Evolutionary conservation across 1,140 invertebrate genomes (phyloP), one percentile per base, ranked within the genome.

Genomic region (Drosophila hydei): DNA sequence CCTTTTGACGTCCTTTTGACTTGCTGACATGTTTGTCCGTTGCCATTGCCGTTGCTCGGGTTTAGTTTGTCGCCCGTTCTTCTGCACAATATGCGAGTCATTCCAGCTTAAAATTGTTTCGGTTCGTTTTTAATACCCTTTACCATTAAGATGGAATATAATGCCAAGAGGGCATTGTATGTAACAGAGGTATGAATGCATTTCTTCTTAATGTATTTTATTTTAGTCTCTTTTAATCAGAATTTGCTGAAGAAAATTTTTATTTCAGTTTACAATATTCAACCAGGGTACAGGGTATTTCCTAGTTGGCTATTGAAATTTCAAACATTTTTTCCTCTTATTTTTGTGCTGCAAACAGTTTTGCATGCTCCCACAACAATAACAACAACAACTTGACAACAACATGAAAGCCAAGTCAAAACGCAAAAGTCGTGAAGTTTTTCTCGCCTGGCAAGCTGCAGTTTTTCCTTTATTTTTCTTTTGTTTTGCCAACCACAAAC

Each of bases 351-450:
- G 16, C n/a, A 19, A 33, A 40, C 67, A 48, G 59, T 70, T 59
- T 63, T 63, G 59, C 65, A 54, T 69, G 42, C 48, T 19, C 16
- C 40, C 19, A 52, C 14, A 47, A 16, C 14, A 65, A 25, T 21
- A 52, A 33, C 19, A 40, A 18, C n/a, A 51, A 12, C 14, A 61
- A 14, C 43, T 12, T 9, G 21, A 23, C 43, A 21, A 45, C 14
- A 11, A 45, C 47, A 61, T 50, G 36, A 51, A 51, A 56, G 19
- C 50, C 51, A 70, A 58, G 61, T 64, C 68, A 58, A 58, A 63
- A 58, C 25, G 27, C 51, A 65, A 45, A 58, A 71, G 61, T 71
- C 68, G 36, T 65, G 55, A 56, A 71, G 52, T 64, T 71, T 56
- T 62, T 55, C 59, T 61, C 67, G 67, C 67, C 50, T 55, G 50